Base-by-base conservation (phyloP, 2,888 invertebrate genomes). In the Zaprionus obscuricornis region DNA sequence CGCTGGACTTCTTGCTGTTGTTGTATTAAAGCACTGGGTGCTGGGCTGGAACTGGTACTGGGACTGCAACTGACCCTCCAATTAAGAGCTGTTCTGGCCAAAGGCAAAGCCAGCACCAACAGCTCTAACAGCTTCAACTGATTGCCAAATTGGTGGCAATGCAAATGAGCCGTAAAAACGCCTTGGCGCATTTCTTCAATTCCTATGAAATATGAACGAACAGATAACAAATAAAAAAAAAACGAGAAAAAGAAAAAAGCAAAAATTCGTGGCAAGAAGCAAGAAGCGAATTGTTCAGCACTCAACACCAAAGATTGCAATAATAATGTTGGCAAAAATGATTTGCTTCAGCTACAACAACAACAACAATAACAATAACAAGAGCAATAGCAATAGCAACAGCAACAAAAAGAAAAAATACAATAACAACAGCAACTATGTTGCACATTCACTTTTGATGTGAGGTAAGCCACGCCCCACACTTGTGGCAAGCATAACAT, bases 371-470 rank as follows among this genome's bases (percentile, higher is more conserved):
- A 29, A 13, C 37, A 52, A 26, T 18, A 34, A 3, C 36, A 14
- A 24, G 29, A 46, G 17, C 47, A 29, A n/a, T n/a, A 45, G 14
- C 31, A 43, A 50, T 40, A 49, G 40, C 3, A 11, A 34, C 34
- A 34, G 17, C 4, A 10, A 6, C 33, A 26, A 55, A 5, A 29
- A 13, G 31, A 52, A 26, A 20, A 34, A 3, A 29, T 11, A 24
- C 34, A 46, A 18, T 43, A 29, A 24, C 54, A 52, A 46, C 54
- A 54, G 10, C 36, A 13, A 24, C 31, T 49, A 36, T 60, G 74
- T 55, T 54, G 84, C 82, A 81, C 81, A 81, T 81, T 81, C 81
- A 84, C 81, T 86, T 81, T 78, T 78, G 83, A 64, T 56, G 71
- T 70, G 62, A 57, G 36, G 46, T 39, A 42, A 51, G 43, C 63